These are phyloP conservation scores for Toxotes jaculatrix DNA, from an alignment of 2,113 vertebrate species.

Conservation along the genomic window DNA sequence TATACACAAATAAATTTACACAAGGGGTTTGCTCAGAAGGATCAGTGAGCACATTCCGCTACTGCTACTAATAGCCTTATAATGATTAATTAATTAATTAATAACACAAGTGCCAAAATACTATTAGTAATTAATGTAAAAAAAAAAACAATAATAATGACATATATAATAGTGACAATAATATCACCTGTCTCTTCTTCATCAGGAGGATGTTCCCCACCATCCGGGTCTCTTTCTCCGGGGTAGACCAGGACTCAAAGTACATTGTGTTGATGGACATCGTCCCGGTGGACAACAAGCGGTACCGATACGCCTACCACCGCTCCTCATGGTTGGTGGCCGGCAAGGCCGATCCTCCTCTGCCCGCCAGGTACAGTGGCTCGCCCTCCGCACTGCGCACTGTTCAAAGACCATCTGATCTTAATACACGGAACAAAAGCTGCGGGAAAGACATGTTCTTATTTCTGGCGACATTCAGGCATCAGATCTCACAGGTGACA, in stretches of 20 bases:
- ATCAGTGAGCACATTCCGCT: too few species aligned
- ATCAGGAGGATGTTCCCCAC: conserved; percentile 98
- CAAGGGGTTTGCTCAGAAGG: too few species aligned
- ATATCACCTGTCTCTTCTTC: conserved; percentile 1
- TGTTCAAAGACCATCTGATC: too few species aligned
- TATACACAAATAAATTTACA: too few species aligned
- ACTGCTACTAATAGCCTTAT: too few species aligned
- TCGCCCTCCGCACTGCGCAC: neutral
- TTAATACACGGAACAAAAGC: too few species aligned
- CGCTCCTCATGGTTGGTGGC: conserved; percentile 98
- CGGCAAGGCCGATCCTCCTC: conserved; percentile 96
- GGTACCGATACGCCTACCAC: conserved; percentile 98
- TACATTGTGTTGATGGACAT: conserved; percentile 99
- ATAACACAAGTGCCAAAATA: neutral
- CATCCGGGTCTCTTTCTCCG: conserved; percentile 97
- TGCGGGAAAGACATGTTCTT: too few species aligned
- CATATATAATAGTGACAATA: too few species aligned
- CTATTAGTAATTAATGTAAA: too few species aligned
- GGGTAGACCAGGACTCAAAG: conserved; percentile 96
- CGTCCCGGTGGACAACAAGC: conserved; percentile 98
- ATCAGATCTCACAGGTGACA: too few species aligned
- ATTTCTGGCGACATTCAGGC: too few species aligned
- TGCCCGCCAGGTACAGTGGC: conserved; percentile 91
- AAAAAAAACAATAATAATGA: neutral
- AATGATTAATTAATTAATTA: neutral